Conservation (phyloP, 2,797 vertebrate species). For the Linurgus olivaceus region DNA sequence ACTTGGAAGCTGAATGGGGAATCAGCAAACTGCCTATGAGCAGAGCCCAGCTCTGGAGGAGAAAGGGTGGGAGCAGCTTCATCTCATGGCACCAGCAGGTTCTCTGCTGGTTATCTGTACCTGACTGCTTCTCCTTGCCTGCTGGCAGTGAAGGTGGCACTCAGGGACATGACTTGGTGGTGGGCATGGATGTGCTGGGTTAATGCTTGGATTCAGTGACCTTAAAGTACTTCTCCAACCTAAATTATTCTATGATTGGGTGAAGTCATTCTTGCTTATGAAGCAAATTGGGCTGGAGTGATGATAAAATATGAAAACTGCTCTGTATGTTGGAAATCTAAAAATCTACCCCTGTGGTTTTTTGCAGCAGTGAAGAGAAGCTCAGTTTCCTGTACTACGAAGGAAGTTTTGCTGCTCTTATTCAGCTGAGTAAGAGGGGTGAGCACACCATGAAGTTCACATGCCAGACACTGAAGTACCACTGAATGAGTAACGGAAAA, state of each 20-base stretch:
- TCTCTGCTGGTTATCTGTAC: not conserved
- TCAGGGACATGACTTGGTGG: accelerated
- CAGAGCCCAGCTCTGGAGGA: not conserved
- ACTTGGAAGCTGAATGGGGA: not conserved
- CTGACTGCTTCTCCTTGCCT: not conserved
- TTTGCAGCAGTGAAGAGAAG: not conserved
- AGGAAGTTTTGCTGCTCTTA: not conserved
- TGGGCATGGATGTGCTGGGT: not conserved
- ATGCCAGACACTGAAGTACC: not conserved
- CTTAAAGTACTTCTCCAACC: not conserved
- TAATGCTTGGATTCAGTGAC: not conserved
- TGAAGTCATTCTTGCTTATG: not conserved
- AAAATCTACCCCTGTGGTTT: not conserved
- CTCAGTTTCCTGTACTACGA: not conserved
- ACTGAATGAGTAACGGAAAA: not conserved
- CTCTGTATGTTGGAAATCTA: not conserved
- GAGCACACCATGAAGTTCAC: not conserved
- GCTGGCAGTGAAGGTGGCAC: not conserved
- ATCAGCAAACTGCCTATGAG: accelerated
- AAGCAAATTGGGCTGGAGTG: not conserved
- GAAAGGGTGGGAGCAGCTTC: not conserved
- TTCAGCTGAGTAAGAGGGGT: not conserved
- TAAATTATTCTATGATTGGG: not conserved
- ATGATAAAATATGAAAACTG: not conserved
- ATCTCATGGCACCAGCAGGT: too few relatives aligned